Conservation (phyloP, 2,797 vertebrate genomes). For the Gastrophryne carolinensis region DNA sequence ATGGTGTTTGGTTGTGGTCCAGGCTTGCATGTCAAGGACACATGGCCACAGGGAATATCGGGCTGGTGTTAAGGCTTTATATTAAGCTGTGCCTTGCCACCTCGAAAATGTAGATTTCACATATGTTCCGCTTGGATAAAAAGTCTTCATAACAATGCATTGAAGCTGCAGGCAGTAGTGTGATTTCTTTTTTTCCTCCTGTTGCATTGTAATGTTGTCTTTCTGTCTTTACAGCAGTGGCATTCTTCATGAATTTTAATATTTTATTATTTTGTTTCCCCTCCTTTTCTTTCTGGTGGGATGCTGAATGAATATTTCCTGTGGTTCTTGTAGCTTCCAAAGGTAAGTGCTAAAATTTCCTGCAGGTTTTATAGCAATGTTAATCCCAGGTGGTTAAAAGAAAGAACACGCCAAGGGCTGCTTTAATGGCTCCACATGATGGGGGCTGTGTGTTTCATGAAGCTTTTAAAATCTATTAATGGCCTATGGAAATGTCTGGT, state of each 20-base stretch:
- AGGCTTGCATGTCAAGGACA: conserved; percentile 18
- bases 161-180: conserved; percentile 25
- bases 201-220: conserved; percentile 30
- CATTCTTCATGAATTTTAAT: conserved; percentile 35
- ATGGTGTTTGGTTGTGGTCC: conserved; percentile 16
- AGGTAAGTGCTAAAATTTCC: conserved; percentile 58
- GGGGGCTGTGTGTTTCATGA: too few relatives aligned
- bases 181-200: neutral
- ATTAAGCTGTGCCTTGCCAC: neutral
- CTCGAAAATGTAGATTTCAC: neutral
- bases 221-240: conserved; percentile 24
- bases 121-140: neutral
- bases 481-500: too few relatives aligned
- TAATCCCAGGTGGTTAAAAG: conserved; percentile 5
- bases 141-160: conserved; percentile 41
- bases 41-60: neutral
- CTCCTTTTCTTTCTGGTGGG: neutral
- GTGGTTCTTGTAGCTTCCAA: conserved; percentile 60
- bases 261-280: conserved; percentile 13
- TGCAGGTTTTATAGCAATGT: neutral
- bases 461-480: too few relatives aligned
- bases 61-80: neutral
- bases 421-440: too few relatives aligned
- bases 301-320: conserved; percentile 38
- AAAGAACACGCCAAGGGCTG: neutral